Conservation (phyloP, 2,888 invertebrate species). For the Iselma pallidipennis region DNA sequence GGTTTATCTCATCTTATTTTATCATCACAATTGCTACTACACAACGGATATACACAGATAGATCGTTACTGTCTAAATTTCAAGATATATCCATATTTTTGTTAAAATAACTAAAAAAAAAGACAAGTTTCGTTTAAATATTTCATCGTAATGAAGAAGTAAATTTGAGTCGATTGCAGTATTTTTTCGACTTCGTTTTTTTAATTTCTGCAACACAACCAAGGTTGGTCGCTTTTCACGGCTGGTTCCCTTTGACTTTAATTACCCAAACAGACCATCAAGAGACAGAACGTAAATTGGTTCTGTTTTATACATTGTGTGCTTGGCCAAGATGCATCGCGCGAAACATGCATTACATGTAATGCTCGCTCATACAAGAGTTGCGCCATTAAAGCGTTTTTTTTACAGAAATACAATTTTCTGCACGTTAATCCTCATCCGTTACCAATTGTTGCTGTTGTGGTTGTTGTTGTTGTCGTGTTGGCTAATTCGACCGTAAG, state of each 20-base stretch:
- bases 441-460: no score
- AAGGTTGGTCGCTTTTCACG: background rate
- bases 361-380: conserved; percentile 29
- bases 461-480: no score
- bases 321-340: conserved; percentile 31
- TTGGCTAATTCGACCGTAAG: no score
- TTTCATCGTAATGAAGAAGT: no score
- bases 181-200: no score
- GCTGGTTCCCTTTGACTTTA: background rate
- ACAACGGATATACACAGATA: background rate
- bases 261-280: background rate
- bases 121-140: no score
- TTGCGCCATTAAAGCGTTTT: conserved; percentile 32
- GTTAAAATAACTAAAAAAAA: no score
- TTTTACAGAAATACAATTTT: conserved; percentile 31
- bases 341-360: conserved; percentile 36
- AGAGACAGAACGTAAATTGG: background rate
- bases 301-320: no score
- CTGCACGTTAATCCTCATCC: conserved; percentile 39
- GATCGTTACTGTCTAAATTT: background rate
- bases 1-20: background rate
- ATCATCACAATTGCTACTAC: background rate
- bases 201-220: background rate
- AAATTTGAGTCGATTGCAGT: no score
- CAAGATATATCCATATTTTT: background rate